These are phyloP conservation scores for Tichodroma muraria DNA, from an alignment of 2,113 vertebrate species.

Conservation along the genomic window DNA sequence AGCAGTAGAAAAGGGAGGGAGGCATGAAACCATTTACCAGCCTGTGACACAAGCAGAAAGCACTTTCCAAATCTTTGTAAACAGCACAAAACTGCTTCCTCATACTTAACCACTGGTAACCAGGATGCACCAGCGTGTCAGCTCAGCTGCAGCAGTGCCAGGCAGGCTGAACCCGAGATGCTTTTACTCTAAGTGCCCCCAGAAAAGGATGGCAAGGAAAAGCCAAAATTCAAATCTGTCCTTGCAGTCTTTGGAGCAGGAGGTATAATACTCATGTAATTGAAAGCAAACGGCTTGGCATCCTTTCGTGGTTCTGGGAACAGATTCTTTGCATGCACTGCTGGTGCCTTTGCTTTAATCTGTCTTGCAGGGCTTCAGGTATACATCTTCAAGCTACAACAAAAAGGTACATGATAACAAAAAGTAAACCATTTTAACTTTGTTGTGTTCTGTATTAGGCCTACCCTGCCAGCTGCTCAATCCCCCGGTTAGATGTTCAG, in stretches of 20 bases:
- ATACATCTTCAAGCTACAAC: not conserved
- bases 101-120: not conserved
- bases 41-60: not conserved
- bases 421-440: not conserved
- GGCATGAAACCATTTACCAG: not conserved
- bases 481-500: not conserved
- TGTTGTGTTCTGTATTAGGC: not conserved
- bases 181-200: not conserved
- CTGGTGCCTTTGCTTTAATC: not conserved
- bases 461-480: not conserved
- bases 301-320: not conserved
- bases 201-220: not conserved
- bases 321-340: not conserved
- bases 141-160: not conserved
- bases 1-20: not conserved
- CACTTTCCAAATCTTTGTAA: not conserved
- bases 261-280: not conserved
- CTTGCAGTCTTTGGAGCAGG: not conserved
- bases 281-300: not conserved
- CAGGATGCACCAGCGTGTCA: rapidly evolving
- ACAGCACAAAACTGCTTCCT: not conserved
- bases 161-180: not conserved
- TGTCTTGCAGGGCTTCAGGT: not conserved
- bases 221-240: not conserved
- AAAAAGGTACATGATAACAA: not conserved